Base-by-base conservation (phyloP, 2,113 vertebrate genomes). In the Hiodon alosoides region DNA sequence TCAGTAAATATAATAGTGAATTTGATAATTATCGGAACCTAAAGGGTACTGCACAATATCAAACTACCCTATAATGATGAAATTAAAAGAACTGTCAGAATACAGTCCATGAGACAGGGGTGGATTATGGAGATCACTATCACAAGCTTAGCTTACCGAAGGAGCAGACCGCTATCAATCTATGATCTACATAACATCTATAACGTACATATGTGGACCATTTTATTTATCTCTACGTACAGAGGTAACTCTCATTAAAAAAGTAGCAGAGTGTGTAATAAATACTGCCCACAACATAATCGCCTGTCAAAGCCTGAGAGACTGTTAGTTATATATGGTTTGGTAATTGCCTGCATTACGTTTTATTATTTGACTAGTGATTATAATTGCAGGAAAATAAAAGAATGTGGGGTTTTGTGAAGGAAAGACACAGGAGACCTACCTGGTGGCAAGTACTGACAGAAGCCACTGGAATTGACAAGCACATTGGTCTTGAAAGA, bases 391-490 rank as follows among this genome's bases (percentile, higher is more conserved):
- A n/a, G n/a, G n/a, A n/a, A n/a, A n/a, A n/a, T n/a, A n/a, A n/a
- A n/a, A n/a, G n/a, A n/a, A n/a, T n/a, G n/a, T n/a, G 57, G 31
- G 46, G 58, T 8, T n/a, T 59, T n/a, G 14, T 10, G 58, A 54
- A 16, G 8, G 47, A 2, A 14, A 31, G 47, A n/a, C 58, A 67
- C 5, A 2, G 53, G 60, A 13, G 3, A 60, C 82, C 81, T 78
- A 93, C 92, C 92, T 89, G 92, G 92, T 16, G 92, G 92, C 46
- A 93, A 82, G 70, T 90, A 93, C 77, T 87, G 86, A 9, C 90
- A 91, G 67, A 87, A 92, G 54, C 92, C 92, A 0, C 90, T 93
- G 80, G 92, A 93, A 81, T 93, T 93, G 53, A 93, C 91, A 82
- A 93, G 85, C 14, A 93, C 78, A 3, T 93, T 90, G 62, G 90